Conservation (phyloP, 2,888 invertebrate species). For the Agonopterix alstromeriana region DNA sequence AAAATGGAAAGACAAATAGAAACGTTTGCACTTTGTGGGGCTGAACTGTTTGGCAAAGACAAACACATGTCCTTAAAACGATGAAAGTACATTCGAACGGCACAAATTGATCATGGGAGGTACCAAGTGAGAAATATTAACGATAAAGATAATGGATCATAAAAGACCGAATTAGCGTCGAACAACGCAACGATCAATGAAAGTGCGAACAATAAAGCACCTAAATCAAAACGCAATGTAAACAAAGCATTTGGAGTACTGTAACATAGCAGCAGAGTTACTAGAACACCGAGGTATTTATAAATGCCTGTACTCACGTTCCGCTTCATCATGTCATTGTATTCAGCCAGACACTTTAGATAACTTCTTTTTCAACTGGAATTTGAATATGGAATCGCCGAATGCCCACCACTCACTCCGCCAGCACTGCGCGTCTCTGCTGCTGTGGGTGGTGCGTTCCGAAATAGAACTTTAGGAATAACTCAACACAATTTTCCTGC, state of each 20-base stretch:
- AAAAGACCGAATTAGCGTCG: too few relatives aligned
- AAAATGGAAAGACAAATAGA: too few relatives aligned
- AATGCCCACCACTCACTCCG: constrained; percentile 39
- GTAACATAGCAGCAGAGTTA: not conserved
- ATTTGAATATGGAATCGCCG: constrained; percentile 19
- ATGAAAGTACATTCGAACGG: too few relatives aligned
- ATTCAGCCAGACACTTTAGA: constrained; percentile 14
- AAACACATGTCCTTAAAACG: too few relatives aligned
- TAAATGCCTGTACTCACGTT: constrained; percentile 60
- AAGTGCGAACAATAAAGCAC: not conserved
- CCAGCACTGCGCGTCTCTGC: constrained; percentile 49
- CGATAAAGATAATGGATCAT: too few relatives aligned
- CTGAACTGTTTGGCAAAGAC: too few relatives aligned
- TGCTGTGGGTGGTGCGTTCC: constrained; percentile 55
- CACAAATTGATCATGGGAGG: too few relatives aligned
- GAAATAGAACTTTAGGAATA: constrained; percentile 75
- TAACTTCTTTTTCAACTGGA: not conserved
- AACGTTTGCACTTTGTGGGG: too few relatives aligned
- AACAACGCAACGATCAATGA: too few relatives aligned
- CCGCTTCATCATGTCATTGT: constrained; percentile 60
- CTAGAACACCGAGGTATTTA: not conserved
- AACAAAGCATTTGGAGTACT: constrained; percentile 36
- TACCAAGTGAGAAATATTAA: too few relatives aligned
- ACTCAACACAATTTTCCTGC: constrained; percentile 63
- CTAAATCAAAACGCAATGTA: constrained; percentile 22